These are phyloP conservation scores for Mormoops blainvillei DNA, from an alignment of 2,113 vertebrate genomes.

Conservation along the genomic window DNA sequence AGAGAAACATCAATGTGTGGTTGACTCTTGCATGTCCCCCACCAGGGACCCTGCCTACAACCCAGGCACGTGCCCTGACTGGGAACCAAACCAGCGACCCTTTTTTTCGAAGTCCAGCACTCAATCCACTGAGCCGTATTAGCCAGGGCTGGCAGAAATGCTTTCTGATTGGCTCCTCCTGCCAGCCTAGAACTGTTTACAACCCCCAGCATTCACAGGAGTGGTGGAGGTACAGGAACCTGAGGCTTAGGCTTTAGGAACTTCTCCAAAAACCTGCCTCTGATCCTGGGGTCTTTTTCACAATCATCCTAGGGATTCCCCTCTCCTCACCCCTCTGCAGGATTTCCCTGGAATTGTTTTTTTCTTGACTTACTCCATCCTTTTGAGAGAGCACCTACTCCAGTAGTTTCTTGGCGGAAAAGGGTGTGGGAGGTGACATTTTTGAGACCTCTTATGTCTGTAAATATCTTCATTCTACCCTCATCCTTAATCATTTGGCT, in stretches of 20 bases:
- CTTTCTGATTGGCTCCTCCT: neutral
- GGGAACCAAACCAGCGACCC: too few relatives aligned
- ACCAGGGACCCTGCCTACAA: too few relatives aligned
- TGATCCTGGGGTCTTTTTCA: neutral
- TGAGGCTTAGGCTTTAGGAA: neutral
- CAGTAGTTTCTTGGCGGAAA: neutral
- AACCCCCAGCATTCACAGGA: neutral
- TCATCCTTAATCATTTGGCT: neutral
- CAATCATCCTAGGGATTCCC: neutral
- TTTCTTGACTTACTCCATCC: neutral
- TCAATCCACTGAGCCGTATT: too few relatives aligned
- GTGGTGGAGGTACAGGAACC: accelerated
- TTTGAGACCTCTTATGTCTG: neutral
- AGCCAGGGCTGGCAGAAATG: too few relatives aligned
- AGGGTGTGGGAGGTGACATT: neutral
- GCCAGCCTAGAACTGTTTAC: neutral
- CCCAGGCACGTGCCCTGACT: too few relatives aligned
- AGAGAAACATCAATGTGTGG: too few relatives aligned
- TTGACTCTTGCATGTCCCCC: too few relatives aligned
- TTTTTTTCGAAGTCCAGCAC: too few relatives aligned
- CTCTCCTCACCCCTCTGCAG: neutral
- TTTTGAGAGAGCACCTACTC: neutral
- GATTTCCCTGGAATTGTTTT: neutral
- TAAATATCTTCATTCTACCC: neutral
- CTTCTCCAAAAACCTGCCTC: neutral